Evolutionary conservation across 2,888 invertebrate species (phyloP), one percentile per base, ranked within the genome.

Genomic region (Erpobdella octoculata): DNA sequence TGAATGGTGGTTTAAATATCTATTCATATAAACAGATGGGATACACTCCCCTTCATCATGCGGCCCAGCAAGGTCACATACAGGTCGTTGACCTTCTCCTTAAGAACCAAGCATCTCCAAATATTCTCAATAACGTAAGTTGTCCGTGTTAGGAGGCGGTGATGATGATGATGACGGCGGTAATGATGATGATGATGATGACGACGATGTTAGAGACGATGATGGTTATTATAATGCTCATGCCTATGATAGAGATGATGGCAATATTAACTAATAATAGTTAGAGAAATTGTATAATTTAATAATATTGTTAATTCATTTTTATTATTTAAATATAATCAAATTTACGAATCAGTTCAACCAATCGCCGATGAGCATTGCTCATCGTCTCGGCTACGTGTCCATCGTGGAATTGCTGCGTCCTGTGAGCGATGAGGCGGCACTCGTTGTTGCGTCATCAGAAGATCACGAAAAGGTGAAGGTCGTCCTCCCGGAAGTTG

Each of bases 31-130:
- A n/a, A 25, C 58, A 1, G 69, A 53, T 53, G 18, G 62, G 62
- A 8, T 97, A 98, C 86, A 99, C 98, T 0, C 96, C 98, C 0
- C 87, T 99, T 70, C 98, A 99, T 84, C 95, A 99, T 81, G 97
- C 98, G 0, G 91, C 95, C 35, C 75, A 75, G 72, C 74, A 75
- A 48, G 98, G 98, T 73, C 98, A 98, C 83, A 93, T 94, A 41
- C 98, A 99, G 83, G 97, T 97, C 80, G 96, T 96, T 0, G 92
- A 93, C 85, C 85, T 98, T 71, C 85, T 99, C 75, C 87, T 98
- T 74, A 76, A 76, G 73, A 73, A 76, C 75, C 73, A 75, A 71
- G 76, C 76, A 31, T 70, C 68, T n/a, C 95, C 98, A 21, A 94
- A 99, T 83, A 91, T 92, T 69, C 89, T 91, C 73, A 97, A 95